These are phyloP conservation scores for Butastur rufipennis DNA, from an alignment of 2,113 vertebrate genomes.

Conservation along the genomic window DNA sequence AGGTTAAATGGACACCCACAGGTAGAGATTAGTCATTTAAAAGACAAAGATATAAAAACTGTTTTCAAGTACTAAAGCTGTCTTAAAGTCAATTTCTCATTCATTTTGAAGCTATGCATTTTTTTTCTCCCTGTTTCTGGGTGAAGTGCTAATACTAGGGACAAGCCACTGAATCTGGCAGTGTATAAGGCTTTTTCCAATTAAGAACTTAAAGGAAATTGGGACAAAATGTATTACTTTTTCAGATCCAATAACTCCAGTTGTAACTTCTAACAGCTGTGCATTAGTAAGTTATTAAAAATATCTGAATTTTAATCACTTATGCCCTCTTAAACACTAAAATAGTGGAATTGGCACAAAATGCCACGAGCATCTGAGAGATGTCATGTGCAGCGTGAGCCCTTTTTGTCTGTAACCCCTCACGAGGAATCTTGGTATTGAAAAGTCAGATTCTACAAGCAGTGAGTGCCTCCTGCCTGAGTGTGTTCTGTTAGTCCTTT, in stretches of 20 bases:
- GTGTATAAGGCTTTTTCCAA: not conserved
- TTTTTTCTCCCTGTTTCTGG: fast-evolving
- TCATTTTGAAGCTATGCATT: not conserved
- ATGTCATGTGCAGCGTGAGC: not conserved
- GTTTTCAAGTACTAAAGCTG: not conserved
- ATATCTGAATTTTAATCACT: not conserved
- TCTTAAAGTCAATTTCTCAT: not conserved
- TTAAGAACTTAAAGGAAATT: not conserved
- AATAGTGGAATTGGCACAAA: not conserved
- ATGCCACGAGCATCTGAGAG: not conserved
- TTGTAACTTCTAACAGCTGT: not conserved
- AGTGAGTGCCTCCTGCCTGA: not conserved
- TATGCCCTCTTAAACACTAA: not conserved
- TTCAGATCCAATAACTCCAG: not conserved
- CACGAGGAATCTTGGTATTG: not conserved
- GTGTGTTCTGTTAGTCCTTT: not conserved
- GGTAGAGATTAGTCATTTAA: not conserved
- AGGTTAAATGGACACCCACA: constrained; percentile 15
- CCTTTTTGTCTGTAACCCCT: not conserved
- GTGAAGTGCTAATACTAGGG: not conserved
- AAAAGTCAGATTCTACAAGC: not conserved
- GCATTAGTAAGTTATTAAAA: not conserved
- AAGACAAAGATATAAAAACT: not conserved
- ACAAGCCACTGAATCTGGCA: not conserved
- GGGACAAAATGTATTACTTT: not conserved